Evolutionary conservation across 2,888 invertebrate genomes (phyloP), one percentile per base, ranked within the genome.

Genomic region (Sicus ferrugineus): DNA sequence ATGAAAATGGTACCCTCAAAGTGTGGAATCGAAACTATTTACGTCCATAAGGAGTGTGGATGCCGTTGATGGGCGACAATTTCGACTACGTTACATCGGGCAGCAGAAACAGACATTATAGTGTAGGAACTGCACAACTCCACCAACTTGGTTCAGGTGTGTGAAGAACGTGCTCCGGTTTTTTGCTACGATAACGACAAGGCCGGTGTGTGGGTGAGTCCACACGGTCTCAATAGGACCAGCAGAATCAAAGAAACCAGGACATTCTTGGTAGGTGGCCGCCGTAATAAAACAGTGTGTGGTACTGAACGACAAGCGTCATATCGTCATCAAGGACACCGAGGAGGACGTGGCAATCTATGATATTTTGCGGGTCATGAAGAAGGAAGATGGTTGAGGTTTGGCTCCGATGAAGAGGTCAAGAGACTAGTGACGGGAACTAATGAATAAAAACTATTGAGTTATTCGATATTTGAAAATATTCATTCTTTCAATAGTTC

Each of bases 11-110:
- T 16, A 96, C 96, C 2, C 96, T 99, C 67, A 95, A 97, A 86
- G 87, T 98, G 14, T 99, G 99, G 99, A 97, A 95, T 63, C 85
- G 94, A 95, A 76, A 98, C 98, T 4, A 93, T 97, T 77, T 88
- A 95, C 79, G 93, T 96, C 28, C 99, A 99, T 84, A 91, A 93
- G 16, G 98, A 98, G 98, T 99, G 16, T 99, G 98, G 98, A 93
- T 97, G 3, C 86, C 98, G 70, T 86, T 96, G 79, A 95, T 96
- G 50, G 97, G 96, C 68, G 97, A 98, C 77, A 91, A 90, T 78
- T 99, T 99, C 84, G 93, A 93, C 69, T 93, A 94, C 77, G 94
- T 98, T 6, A 95, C 97, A 84, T 98, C 98, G 5, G 97, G 96
- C 30, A 99, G 99, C 31, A 87, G 97, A 79, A 99, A 99, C 85